These are phyloP conservation scores for Ecliptopera silaceata DNA, from an alignment of 2,888 invertebrate species.

Conservation along the genomic window DNA sequence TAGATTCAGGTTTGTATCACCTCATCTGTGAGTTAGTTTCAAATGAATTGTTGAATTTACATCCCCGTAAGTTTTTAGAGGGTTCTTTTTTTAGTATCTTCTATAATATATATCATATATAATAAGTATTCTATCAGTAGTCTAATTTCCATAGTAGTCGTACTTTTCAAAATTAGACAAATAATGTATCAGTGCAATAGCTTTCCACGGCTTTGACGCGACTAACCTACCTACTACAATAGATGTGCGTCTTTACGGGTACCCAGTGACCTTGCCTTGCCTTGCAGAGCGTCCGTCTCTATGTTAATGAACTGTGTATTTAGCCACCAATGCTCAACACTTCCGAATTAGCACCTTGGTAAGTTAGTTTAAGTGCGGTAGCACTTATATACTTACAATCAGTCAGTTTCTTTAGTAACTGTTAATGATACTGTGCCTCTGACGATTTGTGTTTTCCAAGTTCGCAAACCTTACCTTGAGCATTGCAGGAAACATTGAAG, in stretches of 20 bases:
- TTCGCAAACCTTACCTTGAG: constrained; percentile 18
- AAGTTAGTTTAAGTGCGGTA: too few relatives aligned
- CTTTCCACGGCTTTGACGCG: background rate
- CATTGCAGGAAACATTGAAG: constrained; percentile 21
- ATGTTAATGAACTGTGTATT: constrained; percentile 58
- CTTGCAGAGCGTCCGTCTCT: constrained; percentile 33
- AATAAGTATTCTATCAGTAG: too few relatives aligned
- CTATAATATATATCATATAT: too few relatives aligned
- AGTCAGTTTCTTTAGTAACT: constrained; percentile 12
- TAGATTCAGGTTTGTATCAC: too few relatives aligned
- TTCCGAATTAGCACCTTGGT: constrained; percentile 60
- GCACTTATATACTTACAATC: constrained; percentile 43
- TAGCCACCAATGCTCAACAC: constrained; percentile 39
- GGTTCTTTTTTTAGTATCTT: background rate
- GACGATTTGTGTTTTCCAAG: constrained; percentile 11
- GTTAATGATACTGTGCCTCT: background rate
- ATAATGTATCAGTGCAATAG: background rate
- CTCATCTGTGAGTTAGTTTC: too few relatives aligned
- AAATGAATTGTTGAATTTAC: background rate
- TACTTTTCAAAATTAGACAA: background rate
- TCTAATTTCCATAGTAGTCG: too few relatives aligned
- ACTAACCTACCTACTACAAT: background rate
- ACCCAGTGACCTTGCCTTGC: constrained; percentile 54
- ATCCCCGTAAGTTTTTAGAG: background rate
- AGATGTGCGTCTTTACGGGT: constrained; percentile 16